Evolutionary conservation across 2,797 vertebrate genomes (phyloP), one percentile per base, ranked within the genome.

Genomic region (Babyrousa celebensis): DNA sequence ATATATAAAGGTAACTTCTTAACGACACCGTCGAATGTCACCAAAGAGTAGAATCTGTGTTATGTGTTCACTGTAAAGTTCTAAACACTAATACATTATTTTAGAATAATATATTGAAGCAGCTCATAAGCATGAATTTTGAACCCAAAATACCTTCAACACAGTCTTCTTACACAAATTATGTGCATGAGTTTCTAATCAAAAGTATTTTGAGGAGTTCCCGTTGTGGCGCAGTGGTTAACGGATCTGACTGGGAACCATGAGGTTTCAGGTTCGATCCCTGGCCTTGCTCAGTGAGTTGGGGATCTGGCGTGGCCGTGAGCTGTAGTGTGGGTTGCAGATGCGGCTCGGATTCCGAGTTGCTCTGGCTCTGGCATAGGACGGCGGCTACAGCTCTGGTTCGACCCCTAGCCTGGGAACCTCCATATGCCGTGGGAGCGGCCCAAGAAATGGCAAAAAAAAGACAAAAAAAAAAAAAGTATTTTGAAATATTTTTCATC

Each of bases 1-100:
- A 1, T 58, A 54, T 52, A 25, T 83, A 40, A 84, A 94, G 71
- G 75, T 75, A 85, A 88, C 71, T 86, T 87, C 60, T 97, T 65
- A 63, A 70, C 83, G 84, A 83, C 29, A 67, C 58, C 20, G 29
- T 36, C 58, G 52, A 85, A 85, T 32, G 36, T 56, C 54, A 88
- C 7, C 25, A n/a, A 82, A 83, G 17, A 84, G 43, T 54, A 75
- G 18, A 70, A 43, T 67, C 60, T 91, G n/a, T 25, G 17, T 52
- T 58, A 43, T 40, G 15, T 52, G 15, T 75, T 90, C 85, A 63
- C 18, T n/a, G 27, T 70, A 48, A 96, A 94, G 68, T 68, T 94
- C 43, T 91, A 93, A 83, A 91, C 84, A 86, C 32, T 84, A 71
- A 74, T 14, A 48, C 32, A 43, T 70, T 96, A 60, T 48, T 71